These are phyloP conservation scores for Ceryle rudis DNA, from an alignment of 2,797 vertebrate species.

Conservation along the genomic window DNA sequence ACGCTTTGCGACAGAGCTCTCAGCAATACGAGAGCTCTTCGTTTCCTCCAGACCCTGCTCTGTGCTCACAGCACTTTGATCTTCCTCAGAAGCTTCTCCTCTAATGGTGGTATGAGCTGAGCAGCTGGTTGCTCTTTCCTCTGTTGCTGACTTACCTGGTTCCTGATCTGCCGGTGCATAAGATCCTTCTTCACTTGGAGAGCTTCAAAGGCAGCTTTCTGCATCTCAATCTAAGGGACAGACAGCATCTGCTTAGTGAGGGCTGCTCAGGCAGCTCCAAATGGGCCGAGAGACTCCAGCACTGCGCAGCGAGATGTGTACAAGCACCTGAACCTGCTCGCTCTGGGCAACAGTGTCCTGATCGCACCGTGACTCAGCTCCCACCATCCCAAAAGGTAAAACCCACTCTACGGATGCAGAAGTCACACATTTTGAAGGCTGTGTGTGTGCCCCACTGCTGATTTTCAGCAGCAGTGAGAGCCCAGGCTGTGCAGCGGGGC, in stretches of 20 bases:
- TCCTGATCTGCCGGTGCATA: conserved; percentile 90
- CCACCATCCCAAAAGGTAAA: not conserved
- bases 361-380: not conserved
- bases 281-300: not conserved
- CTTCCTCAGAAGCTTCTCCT: not conserved
- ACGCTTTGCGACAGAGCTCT: not conserved
- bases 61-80: not conserved
- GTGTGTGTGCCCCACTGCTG: not conserved
- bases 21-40: not conserved
- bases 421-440: not conserved
- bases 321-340: not conserved
- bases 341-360: not conserved
- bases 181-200: conserved; percentile 94
- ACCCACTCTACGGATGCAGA: not conserved
- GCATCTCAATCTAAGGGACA: conserved; percentile 88
- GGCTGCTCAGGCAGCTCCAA: not conserved
- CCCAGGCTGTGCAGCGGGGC: not conserved
- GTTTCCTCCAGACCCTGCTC: not conserved
- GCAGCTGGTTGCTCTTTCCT: not conserved
- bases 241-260: not conserved
- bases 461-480: not conserved
- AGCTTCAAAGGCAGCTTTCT: conserved; percentile 94
- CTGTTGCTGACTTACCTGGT: conserved; percentile 84
- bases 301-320: not conserved
- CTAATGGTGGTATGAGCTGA: not conserved